phyloP scores from a whole-genome alignment of 2,113 vertebrate species.

The Ploceus nigricollis region DNA sequence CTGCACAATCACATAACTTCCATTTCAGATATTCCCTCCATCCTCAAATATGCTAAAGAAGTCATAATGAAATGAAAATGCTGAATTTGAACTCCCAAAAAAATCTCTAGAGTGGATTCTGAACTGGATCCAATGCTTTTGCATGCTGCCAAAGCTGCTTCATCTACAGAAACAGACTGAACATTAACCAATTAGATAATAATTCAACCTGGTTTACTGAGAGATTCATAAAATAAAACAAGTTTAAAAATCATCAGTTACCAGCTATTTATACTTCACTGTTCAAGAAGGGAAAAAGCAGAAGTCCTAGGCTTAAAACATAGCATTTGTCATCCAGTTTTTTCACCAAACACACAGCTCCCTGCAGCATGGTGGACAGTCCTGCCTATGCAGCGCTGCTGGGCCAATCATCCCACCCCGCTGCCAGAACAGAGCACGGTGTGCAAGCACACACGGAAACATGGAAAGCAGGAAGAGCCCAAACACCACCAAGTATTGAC shows the following conservation, averaged over 20 bases:
- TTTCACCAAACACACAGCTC: background rate
- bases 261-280: slow-evolving; percentile 19
- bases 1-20: background rate
- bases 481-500: background rate
- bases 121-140: background rate
- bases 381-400: background rate
- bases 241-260: background rate
- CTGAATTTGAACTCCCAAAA: background rate
- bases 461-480: background rate
- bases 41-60: background rate
- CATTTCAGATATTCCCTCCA: background rate
- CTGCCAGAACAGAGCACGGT: background rate
- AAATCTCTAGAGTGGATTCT: background rate
- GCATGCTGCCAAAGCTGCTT: background rate
- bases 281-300: background rate
- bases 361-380: background rate
- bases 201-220: background rate
- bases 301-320: slow-evolving; percentile 28
- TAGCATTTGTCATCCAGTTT: slow-evolving; percentile 1
- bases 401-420: background rate
- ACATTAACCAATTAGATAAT: background rate
- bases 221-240: background rate
- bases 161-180: background rate
- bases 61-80: background rate
- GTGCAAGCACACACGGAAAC: background rate